Evolutionary conservation across 2,113 vertebrate genomes (phyloP).

Genomic region (Poecile atricapillus): DNA sequence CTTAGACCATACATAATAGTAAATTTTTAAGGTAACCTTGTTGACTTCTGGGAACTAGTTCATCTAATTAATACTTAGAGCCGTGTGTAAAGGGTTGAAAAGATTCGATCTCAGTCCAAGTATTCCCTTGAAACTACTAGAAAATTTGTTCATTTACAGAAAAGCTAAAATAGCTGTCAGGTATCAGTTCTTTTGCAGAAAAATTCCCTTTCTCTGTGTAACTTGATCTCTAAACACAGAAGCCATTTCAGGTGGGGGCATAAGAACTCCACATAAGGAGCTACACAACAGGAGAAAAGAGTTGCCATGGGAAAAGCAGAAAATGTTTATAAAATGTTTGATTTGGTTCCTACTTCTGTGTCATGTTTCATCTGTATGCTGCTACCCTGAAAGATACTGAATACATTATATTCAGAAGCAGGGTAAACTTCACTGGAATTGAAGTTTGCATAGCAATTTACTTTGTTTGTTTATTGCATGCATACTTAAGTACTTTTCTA

Average conservation of each 20-base stretch:
- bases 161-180: not conserved
- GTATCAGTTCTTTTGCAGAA: not conserved
- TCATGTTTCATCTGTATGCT: not conserved
- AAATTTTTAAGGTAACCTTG: not conserved
- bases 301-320: not conserved
- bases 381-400: not conserved
- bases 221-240: not conserved
- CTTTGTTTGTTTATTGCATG: not conserved
- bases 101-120: not conserved
- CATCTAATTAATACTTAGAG: not conserved
- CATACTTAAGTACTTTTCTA: not conserved
- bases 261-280: not conserved
- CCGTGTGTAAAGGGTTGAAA: not conserved
- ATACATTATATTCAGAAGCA: not conserved
- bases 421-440: not conserved
- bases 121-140: not conserved
- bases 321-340: not conserved
- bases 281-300: not conserved
- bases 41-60: not conserved
- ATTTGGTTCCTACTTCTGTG: not conserved
- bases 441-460: not conserved
- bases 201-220: not conserved
- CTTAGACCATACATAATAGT: not conserved
- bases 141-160: not conserved
- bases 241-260: not conserved